Base-by-base conservation (phyloP, 2,888 invertebrate species). In the Drosophila austrosaltans region DNA sequence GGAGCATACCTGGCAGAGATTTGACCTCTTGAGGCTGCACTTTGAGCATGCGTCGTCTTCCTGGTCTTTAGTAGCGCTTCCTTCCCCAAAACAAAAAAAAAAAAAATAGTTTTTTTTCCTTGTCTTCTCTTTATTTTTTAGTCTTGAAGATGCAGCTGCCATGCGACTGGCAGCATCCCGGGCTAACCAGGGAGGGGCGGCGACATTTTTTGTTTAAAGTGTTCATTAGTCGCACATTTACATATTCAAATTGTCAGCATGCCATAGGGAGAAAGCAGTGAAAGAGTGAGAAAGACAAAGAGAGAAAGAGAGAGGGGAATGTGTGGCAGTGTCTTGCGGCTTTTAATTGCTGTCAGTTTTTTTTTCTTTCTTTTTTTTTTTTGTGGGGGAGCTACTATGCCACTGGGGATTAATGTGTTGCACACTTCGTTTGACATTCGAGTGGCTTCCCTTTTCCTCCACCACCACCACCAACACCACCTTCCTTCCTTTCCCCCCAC, bases 221-320 rank as follows among this genome's bases (percentile, higher is more conserved):
- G 89, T 89, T 90, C 90, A 90, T 90, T 90, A 90, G 88, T 89
- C 89, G 88, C 90, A 90, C 90, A 90, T 90, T 90, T 90, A 90
- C 90, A 89, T 90, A 88, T 89, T 76, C 83, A 75, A 88, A 89
- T 90, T 88, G 90, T 86, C 82, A 61, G 78, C 78, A 70, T 82
- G 78, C 75, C 72, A 58, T 36, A 62, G 36, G 36, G 22, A 40
- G 40, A 59, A 44, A 39, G 12, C 8, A 22, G 57, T 6, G 12
- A 36, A 44, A 30, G 57, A 25, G 22, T 7, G 8, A 22, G 54
- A 8, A 12, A 36, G 48, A 30, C 53, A 42, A 48, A 28, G 59
- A 42, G 40, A 32, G 57, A 5, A 10, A 30, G 59, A 54, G 59
- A 71, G 39, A 63, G 63, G 56, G 36, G 56, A 57, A 16, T 57